Percentiles rank a stretch among this genome's conserved stretches.
phyloP scores from a whole-genome alignment of 2,797 vertebrate species.

The Anguilla anguilla region DNA sequence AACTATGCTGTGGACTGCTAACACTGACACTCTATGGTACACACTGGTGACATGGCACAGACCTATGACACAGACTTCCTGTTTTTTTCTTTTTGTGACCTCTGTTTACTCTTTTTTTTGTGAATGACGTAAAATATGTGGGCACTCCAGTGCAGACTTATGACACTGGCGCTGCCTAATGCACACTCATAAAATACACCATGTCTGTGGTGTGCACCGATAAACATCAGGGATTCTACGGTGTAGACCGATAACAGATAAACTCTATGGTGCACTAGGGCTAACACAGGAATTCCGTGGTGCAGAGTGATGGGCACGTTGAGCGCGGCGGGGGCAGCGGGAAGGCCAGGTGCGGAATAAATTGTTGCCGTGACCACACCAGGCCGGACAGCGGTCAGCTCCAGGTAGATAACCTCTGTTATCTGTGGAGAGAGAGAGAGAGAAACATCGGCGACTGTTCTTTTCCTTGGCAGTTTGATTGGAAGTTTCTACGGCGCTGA shows the following conservation, averaged over 20 bases:
- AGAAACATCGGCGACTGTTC: slow-evolving; percentile 57
- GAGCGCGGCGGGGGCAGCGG: slow-evolving; percentile 47
- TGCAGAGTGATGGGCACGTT: neutral
- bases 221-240: neutral
- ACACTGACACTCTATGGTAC: neutral
- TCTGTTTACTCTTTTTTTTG: no score
- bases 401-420: slow-evolving; percentile 56
- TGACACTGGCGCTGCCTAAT: neutral
- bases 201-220: slow-evolving; percentile 2
- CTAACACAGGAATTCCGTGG: neutral
- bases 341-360: slow-evolving; percentile 51
- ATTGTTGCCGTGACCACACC: slow-evolving; percentile 68
- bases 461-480: slow-evolving; percentile 67
- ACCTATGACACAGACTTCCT: neutral
- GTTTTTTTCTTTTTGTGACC: no score
- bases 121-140: no score
- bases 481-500: slow-evolving; percentile 73
- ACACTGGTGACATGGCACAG: neutral
- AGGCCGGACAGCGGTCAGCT: slow-evolving; percentile 62
- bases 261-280: neutral
- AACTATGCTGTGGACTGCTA: neutral
- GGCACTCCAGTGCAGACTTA: neutral
- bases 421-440: slow-evolving; percentile 23
- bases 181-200: neutral
- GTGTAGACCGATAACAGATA: neutral